Conservation (phyloP, 1,140 invertebrate species). For the Venturia canescens region DNA sequence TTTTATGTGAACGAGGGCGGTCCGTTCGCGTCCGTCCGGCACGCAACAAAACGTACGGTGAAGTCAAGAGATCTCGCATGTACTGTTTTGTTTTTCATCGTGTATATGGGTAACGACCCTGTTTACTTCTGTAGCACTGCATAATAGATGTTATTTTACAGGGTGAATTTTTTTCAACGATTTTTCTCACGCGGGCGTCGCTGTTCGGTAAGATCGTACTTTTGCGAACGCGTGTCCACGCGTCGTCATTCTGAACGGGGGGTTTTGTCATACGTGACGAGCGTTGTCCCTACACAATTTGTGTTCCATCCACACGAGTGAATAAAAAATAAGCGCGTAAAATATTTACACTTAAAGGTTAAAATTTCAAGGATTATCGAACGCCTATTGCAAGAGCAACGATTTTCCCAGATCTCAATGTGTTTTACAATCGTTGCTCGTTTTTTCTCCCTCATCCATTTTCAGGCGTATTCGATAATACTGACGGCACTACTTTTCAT, state of each 20-base stretch:
- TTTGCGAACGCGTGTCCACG: not conserved
- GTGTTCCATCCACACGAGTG: not conserved
- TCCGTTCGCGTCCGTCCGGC: not conserved
- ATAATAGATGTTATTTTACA: conserved; percentile 3
- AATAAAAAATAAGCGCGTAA: not conserved
- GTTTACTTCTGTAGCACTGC: not conserved
- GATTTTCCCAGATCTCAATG: not conserved
- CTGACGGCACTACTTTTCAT: not conserved
- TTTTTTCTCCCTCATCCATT: not conserved
- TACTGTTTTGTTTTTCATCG: not conserved
- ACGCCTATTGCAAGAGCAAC: not conserved
- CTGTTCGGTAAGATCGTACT: not conserved
- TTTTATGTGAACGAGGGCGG: not conserved
- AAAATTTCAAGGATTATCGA: not conserved
- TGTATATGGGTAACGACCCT: not conserved
- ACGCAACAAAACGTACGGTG: not conserved
- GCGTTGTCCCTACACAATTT: not conserved
- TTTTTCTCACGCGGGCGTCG: not conserved
- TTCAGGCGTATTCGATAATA: not conserved
- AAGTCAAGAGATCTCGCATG: not conserved
- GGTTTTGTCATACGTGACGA: not conserved
- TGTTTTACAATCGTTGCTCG: not conserved
- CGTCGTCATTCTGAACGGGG: not conserved
- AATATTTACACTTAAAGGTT: not conserved
- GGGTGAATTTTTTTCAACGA: not conserved